Conservation (phyloP, 2,888 invertebrate species). For the Acleris cristana region DNA sequence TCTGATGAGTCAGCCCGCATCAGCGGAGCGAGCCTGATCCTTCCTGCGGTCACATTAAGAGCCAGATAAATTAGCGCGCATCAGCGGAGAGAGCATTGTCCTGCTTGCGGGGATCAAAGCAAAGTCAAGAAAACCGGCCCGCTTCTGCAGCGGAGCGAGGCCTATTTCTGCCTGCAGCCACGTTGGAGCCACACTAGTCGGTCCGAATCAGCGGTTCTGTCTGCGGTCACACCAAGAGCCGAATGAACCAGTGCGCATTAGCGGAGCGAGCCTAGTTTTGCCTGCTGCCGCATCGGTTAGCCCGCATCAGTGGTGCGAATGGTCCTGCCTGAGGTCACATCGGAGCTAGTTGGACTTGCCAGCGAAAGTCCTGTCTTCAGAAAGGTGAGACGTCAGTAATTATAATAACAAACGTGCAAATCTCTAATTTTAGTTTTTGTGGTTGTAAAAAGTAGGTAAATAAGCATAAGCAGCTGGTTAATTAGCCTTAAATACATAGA, state of each 20-base stretch:
- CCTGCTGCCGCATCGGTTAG: background rate
- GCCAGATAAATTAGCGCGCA: background rate
- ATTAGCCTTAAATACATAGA: too few relatives aligned
- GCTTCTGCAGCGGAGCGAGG: background rate
- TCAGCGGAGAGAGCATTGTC: constrained; percentile 3
- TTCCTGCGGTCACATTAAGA: background rate
- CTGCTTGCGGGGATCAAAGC: background rate
- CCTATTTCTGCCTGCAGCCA: background rate
- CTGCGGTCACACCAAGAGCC: background rate
- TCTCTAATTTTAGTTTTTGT: too few relatives aligned
- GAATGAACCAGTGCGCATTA: background rate
- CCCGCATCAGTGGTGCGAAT: background rate
- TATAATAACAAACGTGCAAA: too few relatives aligned
- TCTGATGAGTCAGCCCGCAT: background rate
- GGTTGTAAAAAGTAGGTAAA: too few relatives aligned
- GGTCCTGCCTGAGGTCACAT: background rate
- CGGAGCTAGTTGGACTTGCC: too few relatives aligned
- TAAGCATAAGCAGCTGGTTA: too few relatives aligned
- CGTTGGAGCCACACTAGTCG: background rate
- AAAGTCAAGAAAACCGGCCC: too few relatives aligned
- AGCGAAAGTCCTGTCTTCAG: too few relatives aligned
- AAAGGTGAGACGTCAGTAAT: too few relatives aligned
- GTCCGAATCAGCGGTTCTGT: background rate
- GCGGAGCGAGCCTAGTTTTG: constrained; percentile 4
- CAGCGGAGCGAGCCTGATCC: background rate